Evolutionary conservation across 2,797 vertebrate species (phyloP).

Genomic region (Gephyroberyx darwinii): DNA sequence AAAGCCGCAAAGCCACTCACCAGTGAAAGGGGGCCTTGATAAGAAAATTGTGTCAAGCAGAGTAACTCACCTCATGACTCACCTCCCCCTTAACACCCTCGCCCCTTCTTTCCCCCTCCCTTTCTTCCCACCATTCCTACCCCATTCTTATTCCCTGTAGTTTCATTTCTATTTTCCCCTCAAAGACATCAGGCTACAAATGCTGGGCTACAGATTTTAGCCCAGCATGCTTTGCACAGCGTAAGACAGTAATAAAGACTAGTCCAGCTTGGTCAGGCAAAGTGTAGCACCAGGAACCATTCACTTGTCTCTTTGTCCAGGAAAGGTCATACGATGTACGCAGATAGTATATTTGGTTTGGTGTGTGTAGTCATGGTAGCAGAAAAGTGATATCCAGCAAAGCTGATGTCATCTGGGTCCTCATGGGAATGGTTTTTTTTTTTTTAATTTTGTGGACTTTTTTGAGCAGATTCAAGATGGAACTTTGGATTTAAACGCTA

Average conservation of each 20-base stretch:
- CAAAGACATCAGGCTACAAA: neutral
- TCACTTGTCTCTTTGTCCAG: neutral
- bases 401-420: too few species aligned
- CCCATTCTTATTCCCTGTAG: slow-evolving; percentile 18
- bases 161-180: slow-evolving; percentile 34
- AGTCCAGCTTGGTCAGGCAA: neutral
- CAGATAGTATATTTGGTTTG: neutral
- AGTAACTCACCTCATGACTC: slow-evolving; percentile 42
- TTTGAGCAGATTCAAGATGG: too few species aligned
- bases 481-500: too few species aligned
- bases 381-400: too few species aligned
- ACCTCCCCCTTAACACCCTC: slow-evolving; percentile 9
- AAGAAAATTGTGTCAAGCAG: slow-evolving; percentile 63
- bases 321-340: neutral
- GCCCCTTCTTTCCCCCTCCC: neutral
- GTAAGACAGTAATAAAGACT: neutral
- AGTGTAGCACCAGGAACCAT: neutral
- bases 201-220: slow-evolving; percentile 7
- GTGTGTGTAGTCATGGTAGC: neutral
- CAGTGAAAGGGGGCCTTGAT: slow-evolving; percentile 60
- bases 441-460: too few species aligned
- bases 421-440: too few species aligned
- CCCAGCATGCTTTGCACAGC: neutral
- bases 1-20: slow-evolving; percentile 71
- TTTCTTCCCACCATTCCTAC: slow-evolving; percentile 5